A percentile compares a stretch with the other conserved stretches of the same genome.
Conservation (phyloP, 1,140 invertebrate genomes). For the Polypedilum vanderplanki region DNA sequence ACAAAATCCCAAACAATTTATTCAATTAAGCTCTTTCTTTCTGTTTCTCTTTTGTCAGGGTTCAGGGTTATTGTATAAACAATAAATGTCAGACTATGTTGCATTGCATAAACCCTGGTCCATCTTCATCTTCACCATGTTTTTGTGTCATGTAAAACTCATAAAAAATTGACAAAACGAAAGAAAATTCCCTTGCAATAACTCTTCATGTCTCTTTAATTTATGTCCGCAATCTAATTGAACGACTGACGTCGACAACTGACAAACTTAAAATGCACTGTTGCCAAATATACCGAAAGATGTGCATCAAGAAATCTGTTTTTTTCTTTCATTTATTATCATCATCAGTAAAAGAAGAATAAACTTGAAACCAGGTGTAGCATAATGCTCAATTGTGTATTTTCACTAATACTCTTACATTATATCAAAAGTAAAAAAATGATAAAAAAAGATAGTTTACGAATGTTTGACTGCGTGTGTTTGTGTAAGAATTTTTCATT, state of each 20-base stretch:
- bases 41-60: no score
- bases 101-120: no score
- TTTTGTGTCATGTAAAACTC: not conserved
- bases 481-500: not conserved
- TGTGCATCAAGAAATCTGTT: not conserved
- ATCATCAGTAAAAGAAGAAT: not conserved
- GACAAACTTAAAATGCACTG: not conserved
- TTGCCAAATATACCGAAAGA: not conserved
- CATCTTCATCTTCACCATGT: not conserved
- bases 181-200: not conserved
- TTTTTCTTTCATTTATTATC: constrained; percentile 2
- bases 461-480: no score
- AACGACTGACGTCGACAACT: not conserved
- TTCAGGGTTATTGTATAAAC: not conserved
- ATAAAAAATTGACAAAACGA: not conserved
- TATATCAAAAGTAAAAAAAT: not conserved
- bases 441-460: no score
- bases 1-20: constrained; percentile 27
- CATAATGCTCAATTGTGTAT: not conserved
- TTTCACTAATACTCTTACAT: not conserved
- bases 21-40: constrained; percentile 25
- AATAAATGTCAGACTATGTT: not conserved
- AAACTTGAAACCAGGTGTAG: constrained; percentile 11
- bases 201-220: not conserved
- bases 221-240: not conserved